Evolutionary conservation across 1,140 invertebrate genomes (phyloP).

Genomic region (Camponotus vicinus): DNA sequence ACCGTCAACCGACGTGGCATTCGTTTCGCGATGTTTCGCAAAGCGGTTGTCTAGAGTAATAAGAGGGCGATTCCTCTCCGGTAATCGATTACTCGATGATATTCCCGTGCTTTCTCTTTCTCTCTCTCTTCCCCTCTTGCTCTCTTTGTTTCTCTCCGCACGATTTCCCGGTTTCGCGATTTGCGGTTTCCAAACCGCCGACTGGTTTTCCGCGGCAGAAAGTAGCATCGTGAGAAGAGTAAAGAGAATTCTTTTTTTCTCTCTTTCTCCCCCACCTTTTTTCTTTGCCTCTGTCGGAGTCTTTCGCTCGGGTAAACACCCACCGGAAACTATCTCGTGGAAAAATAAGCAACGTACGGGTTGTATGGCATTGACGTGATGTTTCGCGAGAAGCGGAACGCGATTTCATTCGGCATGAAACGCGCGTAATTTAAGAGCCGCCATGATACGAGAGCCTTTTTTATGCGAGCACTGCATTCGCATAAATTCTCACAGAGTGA

Average conservation of each 20-base stretch:
- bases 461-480: background rate
- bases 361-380: constrained; percentile 56
- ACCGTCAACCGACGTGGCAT: constrained; percentile 36
- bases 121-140: no score
- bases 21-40: constrained; percentile 32
- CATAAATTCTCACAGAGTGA: background rate
- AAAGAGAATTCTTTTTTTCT: constrained; percentile 12
- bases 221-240: constrained; percentile 17
- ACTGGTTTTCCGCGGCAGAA: constrained; percentile 17
- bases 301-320: constrained; percentile 61
- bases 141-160: background rate
- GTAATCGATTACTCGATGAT: constrained; percentile 47
- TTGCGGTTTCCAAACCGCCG: constrained; percentile 52
- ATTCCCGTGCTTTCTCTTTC: background rate
- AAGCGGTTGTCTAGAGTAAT: constrained; percentile 42
- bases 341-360: constrained; percentile 61
- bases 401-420: constrained; percentile 58
- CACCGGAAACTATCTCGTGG: constrained; percentile 61
- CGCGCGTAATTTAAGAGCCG: constrained; percentile 40
- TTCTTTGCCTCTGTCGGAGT: constrained; percentile 10
- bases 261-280: background rate
- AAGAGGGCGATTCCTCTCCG: constrained; percentile 37
- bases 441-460: constrained; percentile 42
- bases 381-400: constrained; percentile 26
- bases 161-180: constrained; percentile 57